Evolutionary conservation across 2,113 vertebrate genomes (phyloP), one percentile per base, ranked within the genome.

Genomic region (Scopus umbretta): DNA sequence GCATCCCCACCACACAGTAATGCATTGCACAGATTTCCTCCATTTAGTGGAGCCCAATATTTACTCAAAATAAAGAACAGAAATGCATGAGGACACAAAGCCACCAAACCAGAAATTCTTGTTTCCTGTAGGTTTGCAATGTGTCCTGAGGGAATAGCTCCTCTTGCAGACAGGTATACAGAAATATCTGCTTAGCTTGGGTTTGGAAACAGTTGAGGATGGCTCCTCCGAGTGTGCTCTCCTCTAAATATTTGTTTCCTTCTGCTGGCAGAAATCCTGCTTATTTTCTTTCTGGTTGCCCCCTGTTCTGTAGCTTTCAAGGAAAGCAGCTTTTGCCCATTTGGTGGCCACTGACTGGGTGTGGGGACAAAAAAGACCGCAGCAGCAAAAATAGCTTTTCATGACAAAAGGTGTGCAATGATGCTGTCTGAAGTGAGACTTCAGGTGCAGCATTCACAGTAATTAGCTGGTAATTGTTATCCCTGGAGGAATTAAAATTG

Each of bases 271-370:
- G 71, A 73, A 76, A 59, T 72, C 21, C 80, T 22, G 10, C 36
- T 55, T 4, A 0, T 23, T 25, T 14, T 63, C 27, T 25, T 32
- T 10, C 43, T 25, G n/a, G 38, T 32, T 47, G 32, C 23, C 65
- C 30, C 23, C 12, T n/a, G 25, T 32, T 2, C 6, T 12, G 29
- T 29, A 61, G 30, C 27, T 40, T 38, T 8, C 29, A 3, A 14
- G 80, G 67, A 32, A 38, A 65, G 43, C 0, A 0, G 15, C 0
- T 0, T 32, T 86, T 50, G 23, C 25, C 32, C 6, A 0, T 49
- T 26, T 38, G 42, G 16, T 12, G 32, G 30, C 7, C 3, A 1
- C 20, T 13, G 82, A 3, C n/a, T 16, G 17, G 13, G 8, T 6
- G 26, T 4, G 50, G 50, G 30, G 32, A 29, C 6, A 27, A 34